A percentile compares a stretch with the other conserved stretches of the same genome.
phyloP scores from a whole-genome alignment of 2,113 vertebrate genomes.

The Montifringilla adamsi region DNA sequence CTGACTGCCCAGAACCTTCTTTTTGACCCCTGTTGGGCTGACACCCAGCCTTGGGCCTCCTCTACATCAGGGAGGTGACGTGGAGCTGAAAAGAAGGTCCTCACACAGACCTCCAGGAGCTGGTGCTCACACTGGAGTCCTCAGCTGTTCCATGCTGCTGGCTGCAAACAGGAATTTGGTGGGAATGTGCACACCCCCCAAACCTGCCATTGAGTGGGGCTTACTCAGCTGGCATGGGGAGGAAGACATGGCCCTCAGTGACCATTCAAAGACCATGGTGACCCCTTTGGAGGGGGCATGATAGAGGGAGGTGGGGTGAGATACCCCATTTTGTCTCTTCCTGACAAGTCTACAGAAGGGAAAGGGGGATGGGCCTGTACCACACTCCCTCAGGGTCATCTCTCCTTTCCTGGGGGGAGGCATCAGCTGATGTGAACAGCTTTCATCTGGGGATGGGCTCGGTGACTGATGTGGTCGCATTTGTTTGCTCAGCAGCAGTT shows the following conservation, averaged over 20 bases:
- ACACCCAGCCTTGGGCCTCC: background rate
- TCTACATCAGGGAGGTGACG: rapidly evolving
- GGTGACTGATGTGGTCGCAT: constrained; percentile 64
- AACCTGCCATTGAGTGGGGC: rapidly evolving
- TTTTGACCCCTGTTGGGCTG: background rate
- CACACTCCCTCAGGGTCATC: background rate
- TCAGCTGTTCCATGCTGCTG: background rate
- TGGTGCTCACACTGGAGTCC: rapidly evolving
- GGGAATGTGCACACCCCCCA: background rate
- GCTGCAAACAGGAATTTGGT: background rate
- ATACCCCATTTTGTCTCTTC: background rate
- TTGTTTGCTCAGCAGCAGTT: constrained; percentile 78
- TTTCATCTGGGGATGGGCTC: constrained; percentile 52
- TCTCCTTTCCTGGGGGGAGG: constrained; percentile 54
- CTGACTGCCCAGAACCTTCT: rapidly evolving
- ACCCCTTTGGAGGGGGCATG: background rate
- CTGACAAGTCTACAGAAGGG: background rate
- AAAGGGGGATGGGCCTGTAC: constrained; percentile 13
- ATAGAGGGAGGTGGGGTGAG: background rate
- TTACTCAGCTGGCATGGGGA: background rate
- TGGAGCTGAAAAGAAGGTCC: background rate
- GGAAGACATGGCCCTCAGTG: background rate
- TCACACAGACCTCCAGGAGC: background rate
- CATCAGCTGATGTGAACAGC: constrained; percentile 43
- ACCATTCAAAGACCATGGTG: background rate